These are phyloP conservation scores for Coranthus polyacanthus DNA, from an alignment of 2,797 vertebrate species.

Conservation along the genomic window DNA sequence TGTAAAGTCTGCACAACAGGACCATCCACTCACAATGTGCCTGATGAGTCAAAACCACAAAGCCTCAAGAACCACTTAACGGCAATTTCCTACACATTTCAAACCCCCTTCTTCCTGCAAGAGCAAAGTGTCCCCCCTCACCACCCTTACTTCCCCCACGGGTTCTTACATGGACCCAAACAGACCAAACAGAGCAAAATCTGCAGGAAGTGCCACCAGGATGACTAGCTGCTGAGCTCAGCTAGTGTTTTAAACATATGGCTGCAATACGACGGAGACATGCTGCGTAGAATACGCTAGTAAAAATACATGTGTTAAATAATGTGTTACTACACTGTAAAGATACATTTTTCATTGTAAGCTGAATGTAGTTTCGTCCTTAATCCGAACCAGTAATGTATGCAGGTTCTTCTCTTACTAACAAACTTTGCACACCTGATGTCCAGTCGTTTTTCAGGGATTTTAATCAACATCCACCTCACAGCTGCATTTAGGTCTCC, in stretches of 20 bases:
- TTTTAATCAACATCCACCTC: background rate
- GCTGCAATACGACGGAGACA: constrained; percentile 32
- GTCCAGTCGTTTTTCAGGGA: background rate
- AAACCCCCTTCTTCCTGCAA: constrained; percentile 66
- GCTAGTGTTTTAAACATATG: constrained; percentile 68
- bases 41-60: constrained; percentile 84
- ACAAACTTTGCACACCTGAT: constrained; percentile 27
- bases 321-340: background rate
- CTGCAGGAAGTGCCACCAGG: constrained; percentile 65
- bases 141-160: constrained; percentile 29
- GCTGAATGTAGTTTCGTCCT: background rate
- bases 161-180: constrained; percentile 58
- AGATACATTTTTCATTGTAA: background rate
- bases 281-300: constrained; percentile 1
- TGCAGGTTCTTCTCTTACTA: background rate
- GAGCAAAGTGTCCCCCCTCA: constrained; percentile 35
- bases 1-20: constrained; percentile 56
- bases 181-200: constrained; percentile 50
- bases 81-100: constrained; percentile 80
- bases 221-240: constrained; percentile 64
- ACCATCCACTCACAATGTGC: constrained; percentile 58
- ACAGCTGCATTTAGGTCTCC: background rate
- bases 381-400: constrained; percentile 1
- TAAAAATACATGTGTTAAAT: constrained; percentile 12
- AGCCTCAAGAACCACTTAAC: constrained; percentile 83